phyloP scores from a whole-genome alignment of 2,888 invertebrate genomes.

The Caenorhabditis sp. region DNA sequence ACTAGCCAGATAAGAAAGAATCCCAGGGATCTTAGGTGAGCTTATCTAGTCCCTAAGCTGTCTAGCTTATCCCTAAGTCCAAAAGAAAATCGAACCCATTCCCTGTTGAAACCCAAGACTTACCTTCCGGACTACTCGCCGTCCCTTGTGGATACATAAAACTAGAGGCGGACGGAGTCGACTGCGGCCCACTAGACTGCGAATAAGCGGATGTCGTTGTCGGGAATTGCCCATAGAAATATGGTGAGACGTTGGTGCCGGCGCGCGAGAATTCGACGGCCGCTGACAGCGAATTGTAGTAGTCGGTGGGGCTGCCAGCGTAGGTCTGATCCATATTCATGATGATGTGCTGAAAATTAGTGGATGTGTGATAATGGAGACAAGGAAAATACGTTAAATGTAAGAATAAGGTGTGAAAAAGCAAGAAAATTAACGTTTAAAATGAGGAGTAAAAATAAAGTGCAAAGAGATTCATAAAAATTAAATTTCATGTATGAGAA shows the following conservation, averaged over 20 bases:
- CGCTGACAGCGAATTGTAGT: slow-evolving; percentile 3
- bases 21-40: no score
- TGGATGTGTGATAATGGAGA: no score
- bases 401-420: no score
- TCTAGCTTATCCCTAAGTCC: no score
- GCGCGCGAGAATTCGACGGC: slow-evolving; percentile 7
- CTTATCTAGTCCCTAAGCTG: no score
- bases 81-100: background rate
- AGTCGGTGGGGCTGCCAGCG: background rate
- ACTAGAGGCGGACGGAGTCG: background rate
- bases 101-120: background rate
- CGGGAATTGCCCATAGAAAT: slow-evolving; percentile 17
- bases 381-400: no score
- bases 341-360: background rate
- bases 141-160: slow-evolving; percentile 34
- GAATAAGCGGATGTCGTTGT: slow-evolving; percentile 12
- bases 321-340: slow-evolving; percentile 34
- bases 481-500: no score
- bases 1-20: no score
- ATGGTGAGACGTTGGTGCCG: slow-evolving; percentile 15
- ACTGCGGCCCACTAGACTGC: background rate
- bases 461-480: no score
- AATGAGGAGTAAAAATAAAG: slow-evolving; percentile 4
- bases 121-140: slow-evolving; percentile 44
- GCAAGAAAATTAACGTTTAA: background rate